Conservation (phyloP, 2,797 vertebrate species). For the Lycodopsis pacificus region DNA sequence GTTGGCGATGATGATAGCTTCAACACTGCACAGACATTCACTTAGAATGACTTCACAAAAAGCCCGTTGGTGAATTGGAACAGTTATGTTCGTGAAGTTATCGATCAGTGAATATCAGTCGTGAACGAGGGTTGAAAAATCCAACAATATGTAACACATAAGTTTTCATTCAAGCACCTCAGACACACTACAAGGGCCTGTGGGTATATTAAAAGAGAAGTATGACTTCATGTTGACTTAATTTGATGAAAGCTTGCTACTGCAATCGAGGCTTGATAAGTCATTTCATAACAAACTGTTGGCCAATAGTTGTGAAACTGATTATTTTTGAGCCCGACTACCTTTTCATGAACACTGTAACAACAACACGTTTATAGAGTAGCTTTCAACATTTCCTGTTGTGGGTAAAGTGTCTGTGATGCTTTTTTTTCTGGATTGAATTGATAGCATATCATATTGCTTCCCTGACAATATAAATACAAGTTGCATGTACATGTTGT, state of each 20-base stretch:
- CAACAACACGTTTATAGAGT: neutral
- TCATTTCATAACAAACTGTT: constrained; percentile 7
- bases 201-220: neutral
- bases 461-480: neutral
- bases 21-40: neutral
- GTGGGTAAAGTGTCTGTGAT: neutral
- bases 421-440: neutral
- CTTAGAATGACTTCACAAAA: neutral
- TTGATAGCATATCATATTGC: neutral
- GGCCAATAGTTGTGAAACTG: constrained; percentile 13
- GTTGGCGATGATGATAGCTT: constrained; percentile 6
- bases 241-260: constrained; percentile 1
- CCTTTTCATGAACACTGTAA: neutral
- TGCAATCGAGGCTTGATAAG: neutral
- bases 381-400: neutral
- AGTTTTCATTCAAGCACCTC: neutral
- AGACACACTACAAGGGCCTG: neutral
- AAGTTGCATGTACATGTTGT: neutral
- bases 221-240: neutral
- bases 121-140: neutral
- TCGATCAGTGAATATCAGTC: neutral
- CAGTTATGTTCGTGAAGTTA: neutral
- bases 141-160: neutral
- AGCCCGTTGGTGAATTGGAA: neutral
- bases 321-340: neutral